phyloP scores from a whole-genome alignment of 2,113 vertebrate genomes.

The Saccopteryx bilineata region DNA sequence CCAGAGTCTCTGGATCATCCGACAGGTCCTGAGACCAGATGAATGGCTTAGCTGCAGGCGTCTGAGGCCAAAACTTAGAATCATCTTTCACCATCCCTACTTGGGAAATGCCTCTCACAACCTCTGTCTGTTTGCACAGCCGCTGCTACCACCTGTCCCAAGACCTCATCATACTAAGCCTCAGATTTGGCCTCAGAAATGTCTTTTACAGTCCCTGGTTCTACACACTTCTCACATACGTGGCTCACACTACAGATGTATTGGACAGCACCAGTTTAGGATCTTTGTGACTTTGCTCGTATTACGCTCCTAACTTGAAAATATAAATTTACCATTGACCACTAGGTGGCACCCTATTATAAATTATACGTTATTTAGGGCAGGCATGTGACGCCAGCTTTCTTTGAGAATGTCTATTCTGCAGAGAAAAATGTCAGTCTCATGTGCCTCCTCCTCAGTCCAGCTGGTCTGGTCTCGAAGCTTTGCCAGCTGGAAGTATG shows the following conservation, averaged over 20 bases:
- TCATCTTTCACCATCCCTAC: background rate
- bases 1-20: background rate
- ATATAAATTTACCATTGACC: conserved; percentile 40
- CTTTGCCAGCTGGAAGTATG: background rate
- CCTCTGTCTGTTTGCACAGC: background rate
- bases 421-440: background rate
- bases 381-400: background rate
- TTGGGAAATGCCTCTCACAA: background rate
- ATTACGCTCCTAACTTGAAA: background rate
- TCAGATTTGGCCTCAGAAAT: background rate
- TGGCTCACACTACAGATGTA: background rate
- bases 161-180: background rate
- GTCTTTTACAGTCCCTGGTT: background rate
- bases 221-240: background rate
- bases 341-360: conserved; percentile 81
- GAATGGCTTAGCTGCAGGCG: background rate
- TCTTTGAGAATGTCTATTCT: background rate
- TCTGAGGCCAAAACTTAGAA: background rate
- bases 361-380: background rate
- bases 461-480: background rate
- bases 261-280: background rate
- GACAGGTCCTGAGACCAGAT: background rate
- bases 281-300: background rate
- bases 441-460: background rate
- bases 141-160: background rate